phyloP scores from a whole-genome alignment of 1,140 invertebrate genomes.

The Neotoxoptera formosana region DNA sequence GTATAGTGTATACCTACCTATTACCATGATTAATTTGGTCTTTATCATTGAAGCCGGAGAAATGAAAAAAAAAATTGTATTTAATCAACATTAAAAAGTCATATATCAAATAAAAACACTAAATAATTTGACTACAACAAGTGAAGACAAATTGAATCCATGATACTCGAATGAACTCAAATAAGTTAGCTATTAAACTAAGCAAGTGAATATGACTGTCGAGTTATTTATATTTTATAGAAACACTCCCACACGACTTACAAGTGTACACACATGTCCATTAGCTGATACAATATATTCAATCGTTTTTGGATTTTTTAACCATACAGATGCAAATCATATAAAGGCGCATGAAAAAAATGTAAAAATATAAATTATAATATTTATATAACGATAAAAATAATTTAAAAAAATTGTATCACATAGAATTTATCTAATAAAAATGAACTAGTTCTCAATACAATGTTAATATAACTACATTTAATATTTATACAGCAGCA shows the following conservation, averaged over 20 bases:
- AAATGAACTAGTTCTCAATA: neutral
- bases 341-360: neutral
- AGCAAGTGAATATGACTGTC: neutral
- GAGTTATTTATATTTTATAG: slow-evolving; percentile 35
- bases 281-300: slow-evolving; percentile 5
- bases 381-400: neutral
- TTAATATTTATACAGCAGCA: neutral
- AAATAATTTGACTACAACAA: neutral
- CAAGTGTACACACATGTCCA: neutral
- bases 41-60: neutral
- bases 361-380: neutral
- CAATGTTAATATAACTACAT: neutral
- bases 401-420: too few relatives aligned
- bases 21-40: neutral
- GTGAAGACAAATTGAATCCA: neutral
- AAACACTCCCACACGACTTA: neutral
- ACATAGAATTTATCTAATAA: too few relatives aligned
- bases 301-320: neutral
- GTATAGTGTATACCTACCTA: neutral
- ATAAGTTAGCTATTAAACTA: neutral
- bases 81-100: neutral
- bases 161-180: neutral
- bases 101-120: neutral
- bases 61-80: neutral
- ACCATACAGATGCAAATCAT: neutral